Base-by-base conservation (phyloP, 2,888 invertebrate genomes). In the Oxyteleia sp. region DNA sequence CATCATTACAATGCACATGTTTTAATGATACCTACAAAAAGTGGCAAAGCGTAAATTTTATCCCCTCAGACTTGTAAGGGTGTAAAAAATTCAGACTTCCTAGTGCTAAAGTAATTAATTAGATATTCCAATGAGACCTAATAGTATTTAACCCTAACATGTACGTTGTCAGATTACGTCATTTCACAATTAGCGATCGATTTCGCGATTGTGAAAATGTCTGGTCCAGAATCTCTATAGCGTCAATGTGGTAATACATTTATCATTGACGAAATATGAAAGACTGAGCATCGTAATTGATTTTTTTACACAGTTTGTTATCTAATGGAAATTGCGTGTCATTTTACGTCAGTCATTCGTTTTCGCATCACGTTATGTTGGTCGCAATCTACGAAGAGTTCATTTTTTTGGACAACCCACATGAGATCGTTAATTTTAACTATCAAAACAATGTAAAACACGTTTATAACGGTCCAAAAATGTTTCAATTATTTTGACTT, bases 301-400 rank as follows among this genome's bases (percentile, higher is more conserved):
- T 38, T 38, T 66, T 66, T 66, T 53, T 29, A 26, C 3, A 13
- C 43, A n/a, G n/a, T n/a, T 71, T 71, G 71, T 49, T 47, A 49
- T 20, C 41, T 51, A 51, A 61, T 61, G 61, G 41, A 61, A 61
- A 72, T 29, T 51, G 20, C 47, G 23, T 35, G 47, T 45, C 57
- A 55, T 26, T 68, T 53, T 16, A 43, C 7, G 43, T 53, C 66
- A 38, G 8, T 51, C 15, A 43, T 13, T 43, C 43, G 13, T 43
- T 43, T 43, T 43, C 16, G 13, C 43, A 13, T 13, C 43, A 7
- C 43, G 3, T 43, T 43, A 15, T 43, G 43, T 15, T 15, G 3
- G 3, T 3, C 7, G 13, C 43, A 43, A 43, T 3, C 16, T 43
- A 43, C 8, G 43, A 43, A 43, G 13, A 43, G 2, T 7, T 43